These are phyloP conservation scores for Actinostola sp. DNA, from an alignment of 92 coral and sea anemone genomes.

Conservation along the genomic window DNA sequence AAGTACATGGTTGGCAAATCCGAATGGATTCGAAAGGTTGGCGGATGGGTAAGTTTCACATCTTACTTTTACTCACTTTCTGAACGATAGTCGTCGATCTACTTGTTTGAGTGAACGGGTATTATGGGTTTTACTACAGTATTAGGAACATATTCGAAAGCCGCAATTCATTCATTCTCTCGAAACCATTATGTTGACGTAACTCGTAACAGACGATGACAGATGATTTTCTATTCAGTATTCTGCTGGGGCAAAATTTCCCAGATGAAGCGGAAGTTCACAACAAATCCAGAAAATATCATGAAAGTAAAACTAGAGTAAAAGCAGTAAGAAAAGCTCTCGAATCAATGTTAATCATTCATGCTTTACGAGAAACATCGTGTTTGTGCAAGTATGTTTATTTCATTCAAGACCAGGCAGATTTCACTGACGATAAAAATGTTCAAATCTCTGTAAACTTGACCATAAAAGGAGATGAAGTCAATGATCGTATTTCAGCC, in stretches of 20 bases:
- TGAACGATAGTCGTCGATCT: neutral
- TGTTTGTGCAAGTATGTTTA: neutral
- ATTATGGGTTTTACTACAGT: neutral
- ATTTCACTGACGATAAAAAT: slow-evolving; percentile 2
- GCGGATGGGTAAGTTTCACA: slow-evolving; percentile 94
- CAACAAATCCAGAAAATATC: too few species aligned
- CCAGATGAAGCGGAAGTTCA: too few species aligned
- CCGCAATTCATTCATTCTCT: too few species aligned
- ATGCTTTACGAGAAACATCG: neutral
- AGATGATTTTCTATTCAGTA: too few species aligned
- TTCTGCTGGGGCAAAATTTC: neutral
- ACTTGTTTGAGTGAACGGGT: neutral
- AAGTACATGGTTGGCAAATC: slow-evolving; percentile 66
- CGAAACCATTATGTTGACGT: too few species aligned
- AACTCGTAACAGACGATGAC: too few species aligned
- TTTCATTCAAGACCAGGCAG: slow-evolving; percentile 15
- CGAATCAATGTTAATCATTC: neutral
- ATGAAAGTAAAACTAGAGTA: neutral
- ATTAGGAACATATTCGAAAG: too few species aligned
- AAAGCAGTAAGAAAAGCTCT: neutral
- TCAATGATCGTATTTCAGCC: slow-evolving; percentile 11
- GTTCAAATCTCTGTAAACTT: slow-evolving; percentile 10
- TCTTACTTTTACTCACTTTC: neutral
- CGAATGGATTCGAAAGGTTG: slow-evolving; percentile 79
- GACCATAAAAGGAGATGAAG: slow-evolving; percentile 36